Conservation (phyloP, 2,888 invertebrate genomes). For the Pecten maximus region DNA sequence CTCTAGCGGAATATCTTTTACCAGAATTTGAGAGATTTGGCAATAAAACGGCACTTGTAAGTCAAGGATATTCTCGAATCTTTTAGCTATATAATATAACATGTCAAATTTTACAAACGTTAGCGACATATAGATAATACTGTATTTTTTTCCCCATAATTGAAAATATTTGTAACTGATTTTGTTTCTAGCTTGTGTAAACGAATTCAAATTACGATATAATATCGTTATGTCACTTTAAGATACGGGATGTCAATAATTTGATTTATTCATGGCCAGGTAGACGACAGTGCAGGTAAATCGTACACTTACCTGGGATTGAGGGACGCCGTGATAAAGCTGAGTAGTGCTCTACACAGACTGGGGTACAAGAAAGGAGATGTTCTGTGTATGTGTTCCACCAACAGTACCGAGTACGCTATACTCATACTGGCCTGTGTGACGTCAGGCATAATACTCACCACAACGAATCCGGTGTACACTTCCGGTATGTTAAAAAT, state of each 20-base stretch:
- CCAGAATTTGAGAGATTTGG: constrained; percentile 68
- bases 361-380: constrained; percentile 79
- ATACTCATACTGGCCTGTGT: constrained; percentile 74
- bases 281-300: constrained; percentile 73
- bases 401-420: constrained; percentile 79
- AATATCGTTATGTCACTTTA: too few species aligned
- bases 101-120: too few species aligned
- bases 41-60: constrained; percentile 72
- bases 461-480: constrained; percentile 76
- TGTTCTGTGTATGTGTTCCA: constrained; percentile 74
- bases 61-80: too few species aligned
- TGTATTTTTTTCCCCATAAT: too few species aligned
- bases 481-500: constrained; percentile 68
- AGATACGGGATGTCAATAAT: too few species aligned
- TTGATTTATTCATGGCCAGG: constrained; percentile 63
- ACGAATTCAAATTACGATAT: too few species aligned
- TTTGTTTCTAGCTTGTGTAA: too few species aligned
- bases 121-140: too few species aligned
- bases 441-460: constrained; percentile 71
- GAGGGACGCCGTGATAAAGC: constrained; percentile 64
- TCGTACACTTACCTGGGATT: constrained; percentile 73
- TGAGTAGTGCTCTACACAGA: constrained; percentile 76
- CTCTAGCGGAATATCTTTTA: constrained; percentile 74
- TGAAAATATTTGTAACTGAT: too few species aligned
- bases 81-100: too few species aligned